These are phyloP conservation scores for Erithacus rubecula DNA, from an alignment of 2,797 vertebrate species.

Conservation along the genomic window DNA sequence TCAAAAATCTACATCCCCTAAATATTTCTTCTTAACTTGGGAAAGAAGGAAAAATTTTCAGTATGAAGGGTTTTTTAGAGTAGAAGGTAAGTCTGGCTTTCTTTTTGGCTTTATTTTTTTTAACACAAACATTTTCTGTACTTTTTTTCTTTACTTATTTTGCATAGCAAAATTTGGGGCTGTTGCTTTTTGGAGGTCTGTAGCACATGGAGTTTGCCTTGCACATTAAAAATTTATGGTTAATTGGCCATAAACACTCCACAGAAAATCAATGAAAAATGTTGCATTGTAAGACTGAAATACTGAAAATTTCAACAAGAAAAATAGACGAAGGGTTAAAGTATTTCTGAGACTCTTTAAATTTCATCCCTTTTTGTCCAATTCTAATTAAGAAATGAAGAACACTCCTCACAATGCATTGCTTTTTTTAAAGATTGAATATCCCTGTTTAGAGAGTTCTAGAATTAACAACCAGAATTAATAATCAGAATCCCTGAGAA, in stretches of 20 bases:
- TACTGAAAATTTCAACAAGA: not conserved
- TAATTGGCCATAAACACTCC: not conserved
- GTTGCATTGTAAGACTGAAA: not conserved
- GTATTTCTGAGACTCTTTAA: not conserved
- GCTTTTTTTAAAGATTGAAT: not conserved
- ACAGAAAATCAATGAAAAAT: not conserved
- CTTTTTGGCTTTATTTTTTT: not conserved
- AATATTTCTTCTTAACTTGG: not conserved
- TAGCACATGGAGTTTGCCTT: not conserved
- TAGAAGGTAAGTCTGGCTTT: not conserved
- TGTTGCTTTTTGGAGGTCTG: not conserved
- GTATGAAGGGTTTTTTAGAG: not conserved
- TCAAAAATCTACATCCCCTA: not conserved
- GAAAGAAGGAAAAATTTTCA: no score
- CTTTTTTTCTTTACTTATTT: not conserved
- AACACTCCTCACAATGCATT: not conserved
- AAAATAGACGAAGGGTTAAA: not conserved
- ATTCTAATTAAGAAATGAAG: not conserved
- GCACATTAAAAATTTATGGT: not conserved
- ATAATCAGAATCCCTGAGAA: not conserved
- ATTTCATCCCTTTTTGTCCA: not conserved
- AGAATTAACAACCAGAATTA: not conserved
- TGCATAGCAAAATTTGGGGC: not conserved
- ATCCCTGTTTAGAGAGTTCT: not conserved
- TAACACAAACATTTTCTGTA: not conserved